phyloP scores from a whole-genome alignment of 2,888 invertebrate species.

The Philereme transversata region DNA sequence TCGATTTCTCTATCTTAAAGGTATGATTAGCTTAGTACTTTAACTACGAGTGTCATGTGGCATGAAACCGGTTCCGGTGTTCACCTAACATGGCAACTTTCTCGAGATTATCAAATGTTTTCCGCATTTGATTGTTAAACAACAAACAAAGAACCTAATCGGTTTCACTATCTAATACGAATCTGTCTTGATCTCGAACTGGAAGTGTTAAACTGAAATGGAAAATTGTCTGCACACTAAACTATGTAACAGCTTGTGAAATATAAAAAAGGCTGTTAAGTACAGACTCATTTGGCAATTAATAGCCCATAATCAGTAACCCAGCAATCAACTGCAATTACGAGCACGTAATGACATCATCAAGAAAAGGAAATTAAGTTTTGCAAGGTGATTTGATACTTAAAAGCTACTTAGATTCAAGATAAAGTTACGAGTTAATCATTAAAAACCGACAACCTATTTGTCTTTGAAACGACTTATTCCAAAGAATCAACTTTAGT shows the following conservation, averaged over 20 bases:
- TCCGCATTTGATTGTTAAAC: conserved; percentile 41
- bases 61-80: conserved; percentile 60
- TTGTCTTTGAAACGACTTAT: too few species aligned
- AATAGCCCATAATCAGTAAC: too few species aligned
- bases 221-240: conserved; percentile 13
- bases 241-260: background rate
- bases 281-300: conserved; percentile 2
- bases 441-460: too few species aligned
- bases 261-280: conserved; percentile 12
- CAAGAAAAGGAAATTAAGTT: conserved; percentile 1
- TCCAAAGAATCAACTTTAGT: too few species aligned
- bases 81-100: conserved; percentile 67
- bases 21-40: conserved; percentile 54
- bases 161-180: conserved; percentile 1
- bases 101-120: conserved; percentile 56
- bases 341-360: conserved; percentile 10
- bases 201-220: background rate
- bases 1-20: conserved; percentile 40
- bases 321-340: conserved; percentile 13
- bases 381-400: conserved; percentile 3
- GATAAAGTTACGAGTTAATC: background rate
- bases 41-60: conserved; percentile 62
- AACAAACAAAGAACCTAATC: background rate
- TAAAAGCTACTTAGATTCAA: background rate
- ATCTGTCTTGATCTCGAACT: too few species aligned